These are phyloP conservation scores for Andrena praecox DNA, from an alignment of 2,888 invertebrate genomes.

Conservation along the genomic window DNA sequence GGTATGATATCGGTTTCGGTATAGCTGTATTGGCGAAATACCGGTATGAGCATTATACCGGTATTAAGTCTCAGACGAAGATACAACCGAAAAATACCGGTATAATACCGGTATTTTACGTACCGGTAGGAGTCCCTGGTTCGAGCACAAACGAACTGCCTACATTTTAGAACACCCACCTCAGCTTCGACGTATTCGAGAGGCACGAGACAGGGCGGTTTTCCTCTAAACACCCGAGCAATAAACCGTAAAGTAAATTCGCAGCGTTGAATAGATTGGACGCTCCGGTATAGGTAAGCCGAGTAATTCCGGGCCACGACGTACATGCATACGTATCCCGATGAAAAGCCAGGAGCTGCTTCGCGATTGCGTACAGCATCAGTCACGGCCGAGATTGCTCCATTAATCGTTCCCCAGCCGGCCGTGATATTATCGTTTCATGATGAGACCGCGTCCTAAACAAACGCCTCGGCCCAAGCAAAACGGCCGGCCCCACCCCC, in stretches of 20 bases:
- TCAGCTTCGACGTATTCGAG: too few relatives aligned
- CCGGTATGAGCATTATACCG: too few relatives aligned
- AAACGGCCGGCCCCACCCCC: constrained; percentile 2
- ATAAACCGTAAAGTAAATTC: constrained; percentile 64
- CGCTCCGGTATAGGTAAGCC: constrained; percentile 44
- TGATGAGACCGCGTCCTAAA: constrained; percentile 63
- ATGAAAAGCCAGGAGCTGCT: constrained; percentile 67
- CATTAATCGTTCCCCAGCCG: constrained; percentile 64
- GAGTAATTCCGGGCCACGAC: constrained; percentile 28
- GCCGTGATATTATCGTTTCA: constrained; percentile 64
- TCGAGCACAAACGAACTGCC: too few relatives aligned
- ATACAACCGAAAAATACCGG: too few relatives aligned
- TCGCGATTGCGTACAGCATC: constrained; percentile 64
- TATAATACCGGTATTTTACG: too few relatives aligned
- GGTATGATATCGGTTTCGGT: too few relatives aligned
- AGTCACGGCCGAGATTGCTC: constrained; percentile 64
- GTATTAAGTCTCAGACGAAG: too few relatives aligned
- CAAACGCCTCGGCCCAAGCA: constrained; percentile 51
- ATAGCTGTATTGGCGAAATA: too few relatives aligned
- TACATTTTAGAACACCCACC: too few relatives aligned
- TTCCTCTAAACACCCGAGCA: constrained; percentile 38
- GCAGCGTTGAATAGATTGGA: constrained; percentile 51
- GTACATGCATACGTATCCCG: constrained; percentile 31
- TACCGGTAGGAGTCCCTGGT: too few relatives aligned
- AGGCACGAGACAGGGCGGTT: constrained; percentile 7